phyloP scores from a whole-genome alignment of 1,140 invertebrate species.

The Drosophila suzukii region DNA sequence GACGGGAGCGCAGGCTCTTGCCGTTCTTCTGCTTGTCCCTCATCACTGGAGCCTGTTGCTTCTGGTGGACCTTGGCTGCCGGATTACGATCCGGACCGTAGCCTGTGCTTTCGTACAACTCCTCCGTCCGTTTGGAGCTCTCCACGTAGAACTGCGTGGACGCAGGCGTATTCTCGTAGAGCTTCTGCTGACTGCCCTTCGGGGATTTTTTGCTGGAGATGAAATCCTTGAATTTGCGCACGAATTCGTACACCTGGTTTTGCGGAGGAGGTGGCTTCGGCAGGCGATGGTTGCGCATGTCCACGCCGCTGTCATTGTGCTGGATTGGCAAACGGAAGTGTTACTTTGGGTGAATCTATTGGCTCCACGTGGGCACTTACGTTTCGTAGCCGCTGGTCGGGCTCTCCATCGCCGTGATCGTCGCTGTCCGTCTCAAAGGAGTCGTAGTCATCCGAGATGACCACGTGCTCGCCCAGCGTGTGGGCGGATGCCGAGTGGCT shows the following conservation, averaged over 20 bases:
- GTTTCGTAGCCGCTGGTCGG: slow-evolving; percentile 83
- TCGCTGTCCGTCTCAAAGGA: slow-evolving; percentile 87
- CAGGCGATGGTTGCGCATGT: slow-evolving; percentile 86
- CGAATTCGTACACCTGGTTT: slow-evolving; percentile 85
- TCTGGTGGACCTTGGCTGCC: neutral
- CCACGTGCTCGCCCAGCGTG: slow-evolving; percentile 57
- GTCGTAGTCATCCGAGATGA: slow-evolving; percentile 86
- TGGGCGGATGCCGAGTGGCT: slow-evolving; percentile 68
- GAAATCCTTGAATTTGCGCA: slow-evolving; percentile 87
- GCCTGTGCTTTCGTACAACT: slow-evolving; percentile 65
- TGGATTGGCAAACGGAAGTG: neutral
- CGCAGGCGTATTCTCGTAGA: slow-evolving; percentile 72
- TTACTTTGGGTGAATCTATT: neutral
- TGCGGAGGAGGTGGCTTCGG: slow-evolving; percentile 86
- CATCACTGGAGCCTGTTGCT: slow-evolving; percentile 46
- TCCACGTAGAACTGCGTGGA: slow-evolving; percentile 74
- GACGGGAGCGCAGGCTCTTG: slow-evolving; percentile 85
- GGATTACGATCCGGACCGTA: slow-evolving; percentile 55
- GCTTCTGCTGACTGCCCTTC: slow-evolving; percentile 84
- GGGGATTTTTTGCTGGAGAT: slow-evolving; percentile 86
- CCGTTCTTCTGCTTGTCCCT: slow-evolving; percentile 85
- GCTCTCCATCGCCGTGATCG: slow-evolving; percentile 84
- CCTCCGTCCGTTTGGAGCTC: slow-evolving; percentile 31
- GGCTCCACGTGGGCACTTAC: slow-evolving; percentile 25
- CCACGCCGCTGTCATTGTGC: slow-evolving; percentile 85